phyloP scores from a whole-genome alignment of 2,888 invertebrate genomes.

The Scaeva pyrastri region DNA sequence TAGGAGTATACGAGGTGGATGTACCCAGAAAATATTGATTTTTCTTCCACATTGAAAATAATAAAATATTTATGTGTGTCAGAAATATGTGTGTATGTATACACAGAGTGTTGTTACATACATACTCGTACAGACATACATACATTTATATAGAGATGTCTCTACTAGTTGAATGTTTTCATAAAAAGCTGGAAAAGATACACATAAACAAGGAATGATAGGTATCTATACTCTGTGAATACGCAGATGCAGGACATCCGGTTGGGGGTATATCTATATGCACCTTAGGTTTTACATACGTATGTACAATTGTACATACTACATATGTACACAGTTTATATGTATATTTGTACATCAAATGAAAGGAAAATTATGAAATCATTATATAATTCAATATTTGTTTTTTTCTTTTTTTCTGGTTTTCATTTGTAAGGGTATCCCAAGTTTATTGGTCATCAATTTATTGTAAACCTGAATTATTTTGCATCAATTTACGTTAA shows the following conservation, averaged over 20 bases:
- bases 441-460: too few relatives aligned
- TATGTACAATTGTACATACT: too few relatives aligned
- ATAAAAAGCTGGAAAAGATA: conserved; percentile 15
- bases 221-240: conserved; percentile 28
- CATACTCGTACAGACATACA: too few relatives aligned
- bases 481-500: too few relatives aligned
- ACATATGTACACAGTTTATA: background rate
- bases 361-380: conserved; percentile 26
- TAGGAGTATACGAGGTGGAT: conserved; percentile 19
- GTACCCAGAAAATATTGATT: conserved; percentile 58
- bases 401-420: background rate
- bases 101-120: too few relatives aligned
- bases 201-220: conserved; percentile 1
- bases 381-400: background rate
- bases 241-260: conserved; percentile 67
- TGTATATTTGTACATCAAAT: background rate
- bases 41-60: conserved; percentile 14
- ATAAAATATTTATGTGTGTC: too few relatives aligned
- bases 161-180: conserved; percentile 54
- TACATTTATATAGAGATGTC: too few relatives aligned
- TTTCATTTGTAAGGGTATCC: too few relatives aligned
- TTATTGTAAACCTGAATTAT: too few relatives aligned
- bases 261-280: too few relatives aligned
- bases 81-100: too few relatives aligned
- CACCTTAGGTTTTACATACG: too few relatives aligned